These are phyloP conservation scores for Hermetia illucens DNA, from an alignment of 1,140 invertebrate species.

Conservation along the genomic window DNA sequence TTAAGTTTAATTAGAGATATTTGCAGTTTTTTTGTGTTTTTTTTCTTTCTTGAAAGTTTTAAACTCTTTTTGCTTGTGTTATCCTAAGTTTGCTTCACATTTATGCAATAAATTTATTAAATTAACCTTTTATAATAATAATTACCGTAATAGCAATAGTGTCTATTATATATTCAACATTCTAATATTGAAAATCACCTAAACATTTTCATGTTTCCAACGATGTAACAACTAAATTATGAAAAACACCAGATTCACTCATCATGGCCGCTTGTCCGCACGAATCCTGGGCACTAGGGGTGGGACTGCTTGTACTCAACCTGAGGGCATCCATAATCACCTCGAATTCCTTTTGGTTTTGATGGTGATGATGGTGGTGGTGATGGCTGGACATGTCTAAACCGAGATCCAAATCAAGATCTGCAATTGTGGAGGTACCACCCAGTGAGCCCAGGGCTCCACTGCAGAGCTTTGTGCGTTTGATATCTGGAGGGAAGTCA, in stretches of 20 bases:
- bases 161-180: too few relatives aligned
- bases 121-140: too few relatives aligned
- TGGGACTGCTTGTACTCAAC: constrained; percentile 28
- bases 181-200: too few relatives aligned
- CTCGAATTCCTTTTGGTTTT: constrained; percentile 31
- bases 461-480: constrained; percentile 8
- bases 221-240: constrained; percentile 48
- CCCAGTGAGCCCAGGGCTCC: neutral
- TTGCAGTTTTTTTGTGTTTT: too few relatives aligned
- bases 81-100: too few relatives aligned
- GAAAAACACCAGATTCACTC: constrained; percentile 51
- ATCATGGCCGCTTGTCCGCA: constrained; percentile 53
- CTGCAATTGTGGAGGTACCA: constrained; percentile 4
- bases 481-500: constrained; percentile 31
- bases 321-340: constrained; percentile 32
- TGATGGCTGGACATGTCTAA: too few relatives aligned
- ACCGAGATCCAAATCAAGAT: constrained; percentile 25
- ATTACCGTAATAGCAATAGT: too few relatives aligned
- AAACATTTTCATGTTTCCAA: constrained; percentile 50
- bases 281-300: constrained; percentile 32
- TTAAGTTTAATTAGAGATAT: too few relatives aligned
- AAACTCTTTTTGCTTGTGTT: too few relatives aligned
- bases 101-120: too few relatives aligned
- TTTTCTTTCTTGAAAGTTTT: too few relatives aligned
- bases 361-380: constrained; percentile 21